Evolutionary conservation across 2,888 invertebrate genomes (phyloP), one percentile per base, ranked within the genome.

Genomic region (Gari tellinella): DNA sequence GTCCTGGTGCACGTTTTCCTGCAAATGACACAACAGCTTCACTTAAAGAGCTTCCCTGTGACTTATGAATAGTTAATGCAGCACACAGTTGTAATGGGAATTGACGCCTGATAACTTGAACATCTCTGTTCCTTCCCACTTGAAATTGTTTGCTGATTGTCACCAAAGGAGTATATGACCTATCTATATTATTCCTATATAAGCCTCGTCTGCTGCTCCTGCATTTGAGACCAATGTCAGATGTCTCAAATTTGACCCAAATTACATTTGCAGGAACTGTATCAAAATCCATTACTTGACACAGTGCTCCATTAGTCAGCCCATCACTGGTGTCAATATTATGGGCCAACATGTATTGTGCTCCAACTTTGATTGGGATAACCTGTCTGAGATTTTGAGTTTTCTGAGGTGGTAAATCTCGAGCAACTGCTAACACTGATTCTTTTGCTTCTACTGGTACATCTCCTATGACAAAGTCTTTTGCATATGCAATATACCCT

Each of bases 31-130:
- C 19, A 14, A 68, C 68, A 46, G 41, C 62, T n/a, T 52, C 19
- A 15, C 57, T 48, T 19, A 70, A 45, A 17, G 76, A 72, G 31
- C 31, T 46, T 17, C 76, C 72, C 56, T 78, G 78, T 2, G 60
- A 46, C 41, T 63, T 73, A 40, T 73, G 70, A 37, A 73, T 48
- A 43, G 78, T 64, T 56, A 65, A 65, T 17, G 46, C 67, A 21
- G 73, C 70, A 41, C 70, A 51, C 46, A 62, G 45, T 43, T 53
- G 41, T 4, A 78, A 19, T 43, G 70, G 78, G 55, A 78, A 66
- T 49, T 78, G 78, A 7, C 53, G 26, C 46, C 67, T 48, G 43
- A 43, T n/a, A 17, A 43, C 19, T 19, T 17, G 43, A 43, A 43
- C 43, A 43, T n/a, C n/a, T 19, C 19, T 43, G 19, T 43, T 17